Evolutionary conservation across 2,888 invertebrate genomes (phyloP), one percentile per base, ranked within the genome.

Genomic region (Tetramorium bicarinatum): DNA sequence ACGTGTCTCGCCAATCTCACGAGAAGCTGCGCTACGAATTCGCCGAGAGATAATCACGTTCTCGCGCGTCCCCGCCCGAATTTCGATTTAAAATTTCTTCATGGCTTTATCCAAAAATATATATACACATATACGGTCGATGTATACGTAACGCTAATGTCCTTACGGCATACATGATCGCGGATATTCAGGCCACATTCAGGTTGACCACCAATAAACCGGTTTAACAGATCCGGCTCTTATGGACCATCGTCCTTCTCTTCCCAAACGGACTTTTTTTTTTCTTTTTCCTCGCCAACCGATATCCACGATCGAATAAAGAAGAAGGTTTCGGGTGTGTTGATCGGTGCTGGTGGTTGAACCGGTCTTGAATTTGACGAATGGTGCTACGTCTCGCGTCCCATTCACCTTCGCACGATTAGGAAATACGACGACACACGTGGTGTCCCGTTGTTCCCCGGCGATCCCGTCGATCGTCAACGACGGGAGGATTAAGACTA

Each of bases 61-160:
- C 61, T 81, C 67, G 86, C 87, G 82, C 88, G 86, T 88, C 88
- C 85, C 29, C 72, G 81, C 74, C 87, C 86, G 84, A 91, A 90
- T 91, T 91, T 91, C 89, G 90, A 91, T 90, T 90, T 82, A 87
- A 90, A 88, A 90, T 89, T 88, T 87, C 75, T 85, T 44, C 86
- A 83, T 85, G 88, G 84, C 85, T 92, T 91, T 91, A 91, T 93
- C 92, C 92, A 93, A 93, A 93, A 93, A 93, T 93, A 93, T 93
- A 93, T 93, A 90, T 93, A 93, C 93, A 92, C 89, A 88, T 92
- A 90, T 91, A 88, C 91, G 90, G 90, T 90, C 90, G 91, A 91
- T 91, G 90, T 92, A 92, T 92, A 92, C 88, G 85, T 91, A 92
- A 89, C 91, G 89, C 88, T 89, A 87, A 54, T 82, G 82, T 85